phyloP scores from a whole-genome alignment of 2,113 vertebrate genomes.

The Ammospiza caudacuta region DNA sequence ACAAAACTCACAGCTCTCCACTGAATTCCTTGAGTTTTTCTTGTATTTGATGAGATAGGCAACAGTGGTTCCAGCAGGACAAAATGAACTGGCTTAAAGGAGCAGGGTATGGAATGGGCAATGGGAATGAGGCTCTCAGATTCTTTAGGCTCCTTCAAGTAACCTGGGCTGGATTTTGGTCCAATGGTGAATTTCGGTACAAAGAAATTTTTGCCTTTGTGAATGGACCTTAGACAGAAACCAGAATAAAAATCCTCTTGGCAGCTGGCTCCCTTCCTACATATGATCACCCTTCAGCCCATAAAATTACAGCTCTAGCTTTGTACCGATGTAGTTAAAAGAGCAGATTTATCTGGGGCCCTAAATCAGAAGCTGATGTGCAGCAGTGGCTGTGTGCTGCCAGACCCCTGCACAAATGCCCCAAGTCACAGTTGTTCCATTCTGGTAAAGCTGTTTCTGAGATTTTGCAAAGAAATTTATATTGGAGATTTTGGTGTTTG shows the following conservation, averaged over 20 bases:
- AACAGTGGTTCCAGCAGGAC: background rate
- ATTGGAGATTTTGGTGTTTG: background rate
- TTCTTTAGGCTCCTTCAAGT: background rate
- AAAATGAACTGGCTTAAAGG: background rate
- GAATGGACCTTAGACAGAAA: background rate
- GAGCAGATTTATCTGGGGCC: background rate
- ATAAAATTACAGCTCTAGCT: background rate
- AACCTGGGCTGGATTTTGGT: background rate
- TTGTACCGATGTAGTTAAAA: background rate
- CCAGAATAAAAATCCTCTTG: background rate
- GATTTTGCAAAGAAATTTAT: background rate
- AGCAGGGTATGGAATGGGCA: background rate
- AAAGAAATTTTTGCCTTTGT: background rate
- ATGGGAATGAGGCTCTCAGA: background rate
- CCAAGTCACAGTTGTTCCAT: background rate
- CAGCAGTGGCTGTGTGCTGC: background rate
- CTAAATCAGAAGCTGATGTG: background rate
- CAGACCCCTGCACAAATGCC: background rate
- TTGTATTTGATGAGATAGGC: background rate
- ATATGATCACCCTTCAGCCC: background rate
- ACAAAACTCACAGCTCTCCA: background rate
- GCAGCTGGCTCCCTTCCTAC: background rate
- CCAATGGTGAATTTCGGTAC: background rate
- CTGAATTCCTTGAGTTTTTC: constrained; percentile 15
- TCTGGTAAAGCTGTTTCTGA: background rate